Evolutionary conservation across 2,113 vertebrate species (phyloP).

Genomic region (Bubo scandiacus): DNA sequence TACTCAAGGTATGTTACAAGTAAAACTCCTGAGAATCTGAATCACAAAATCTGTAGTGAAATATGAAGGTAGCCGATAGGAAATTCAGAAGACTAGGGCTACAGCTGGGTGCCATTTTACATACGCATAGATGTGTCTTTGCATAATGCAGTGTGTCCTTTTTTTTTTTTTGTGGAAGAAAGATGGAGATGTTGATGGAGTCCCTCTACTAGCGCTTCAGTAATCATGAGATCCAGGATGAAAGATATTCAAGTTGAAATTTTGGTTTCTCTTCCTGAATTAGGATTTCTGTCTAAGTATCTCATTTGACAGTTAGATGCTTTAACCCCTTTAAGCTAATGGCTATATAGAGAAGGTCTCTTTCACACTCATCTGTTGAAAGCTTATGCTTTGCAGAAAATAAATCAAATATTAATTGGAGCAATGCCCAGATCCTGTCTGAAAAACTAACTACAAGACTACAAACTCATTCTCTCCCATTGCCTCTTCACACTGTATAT

Average conservation of each 20-base stretch:
- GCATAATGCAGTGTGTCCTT: not conserved
- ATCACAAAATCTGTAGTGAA: not conserved
- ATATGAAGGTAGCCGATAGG: not conserved
- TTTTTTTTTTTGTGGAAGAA: not conserved
- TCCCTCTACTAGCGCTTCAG: not conserved
- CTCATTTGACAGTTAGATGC: not conserved
- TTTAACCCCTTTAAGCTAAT: constrained; percentile 7
- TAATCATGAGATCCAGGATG: not conserved
- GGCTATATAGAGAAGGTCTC: not conserved
- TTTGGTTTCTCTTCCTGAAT: not conserved
- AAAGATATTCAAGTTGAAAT: not conserved
- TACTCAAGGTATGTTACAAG: not conserved
- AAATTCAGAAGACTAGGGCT: not conserved
- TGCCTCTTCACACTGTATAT: not conserved
- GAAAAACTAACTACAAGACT: not conserved
- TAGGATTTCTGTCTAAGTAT: not conserved
- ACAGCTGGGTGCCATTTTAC: not conserved
- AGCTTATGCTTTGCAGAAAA: constrained; percentile 31
- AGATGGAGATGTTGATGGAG: not conserved
- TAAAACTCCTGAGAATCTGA: not conserved
- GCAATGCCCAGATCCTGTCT: not conserved
- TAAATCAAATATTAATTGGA: constrained; percentile 54
- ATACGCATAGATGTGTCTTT: not conserved
- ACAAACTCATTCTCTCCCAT: not conserved
- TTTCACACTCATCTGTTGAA: constrained; percentile 12